These are phyloP conservation scores for Dorcus parallelipipedus DNA, from an alignment of 2,888 invertebrate species.

Conservation along the genomic window DNA sequence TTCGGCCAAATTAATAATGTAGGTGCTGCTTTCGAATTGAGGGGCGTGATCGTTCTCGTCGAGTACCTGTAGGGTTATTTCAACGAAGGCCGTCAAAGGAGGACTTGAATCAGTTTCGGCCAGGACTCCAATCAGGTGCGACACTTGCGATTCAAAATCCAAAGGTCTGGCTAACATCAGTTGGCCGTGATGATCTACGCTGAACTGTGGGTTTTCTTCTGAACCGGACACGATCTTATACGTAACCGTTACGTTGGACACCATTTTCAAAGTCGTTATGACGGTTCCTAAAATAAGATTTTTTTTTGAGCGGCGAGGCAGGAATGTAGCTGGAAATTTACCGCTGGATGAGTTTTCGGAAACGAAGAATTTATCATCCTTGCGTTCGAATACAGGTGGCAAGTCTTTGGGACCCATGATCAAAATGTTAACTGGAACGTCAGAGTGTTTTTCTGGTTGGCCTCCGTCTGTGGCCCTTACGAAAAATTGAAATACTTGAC, in stretches of 20 bases:
- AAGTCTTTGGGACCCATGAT: conserved; percentile 68
- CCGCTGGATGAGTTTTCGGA: conserved; percentile 72
- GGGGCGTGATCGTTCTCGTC: conserved; percentile 92
- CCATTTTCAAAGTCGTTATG: conserved; percentile 65
- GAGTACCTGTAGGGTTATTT: conserved; percentile 74
- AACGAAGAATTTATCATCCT: conserved; percentile 74
- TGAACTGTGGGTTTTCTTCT: conserved; percentile 63
- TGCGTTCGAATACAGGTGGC: conserved; percentile 72
- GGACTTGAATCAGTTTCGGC: conserved; percentile 72
- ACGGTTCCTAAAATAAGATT: conserved; percentile 53
- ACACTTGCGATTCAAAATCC: conserved; percentile 70
- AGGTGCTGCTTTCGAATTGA: conserved; percentile 79
- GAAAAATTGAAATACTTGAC: conserved; percentile 82
- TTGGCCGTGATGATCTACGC: conserved; percentile 69
- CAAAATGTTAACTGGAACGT: conserved; percentile 77
- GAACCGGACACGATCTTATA: conserved; percentile 62
- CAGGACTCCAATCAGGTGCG: conserved; percentile 67
- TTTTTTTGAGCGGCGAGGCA: neutral
- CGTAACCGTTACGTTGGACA: conserved; percentile 60
- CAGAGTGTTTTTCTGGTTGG: conserved; percentile 68
- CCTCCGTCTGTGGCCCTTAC: conserved; percentile 85
- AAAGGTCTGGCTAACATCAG: conserved; percentile 70
- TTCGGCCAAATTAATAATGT: conserved; percentile 75
- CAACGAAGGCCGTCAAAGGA: conserved; percentile 65
- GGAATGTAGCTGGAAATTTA: conserved; percentile 25